These are phyloP conservation scores for Drosophila anomalipes DNA, from an alignment of 2,888 invertebrate genomes.

Conservation along the genomic window DNA sequence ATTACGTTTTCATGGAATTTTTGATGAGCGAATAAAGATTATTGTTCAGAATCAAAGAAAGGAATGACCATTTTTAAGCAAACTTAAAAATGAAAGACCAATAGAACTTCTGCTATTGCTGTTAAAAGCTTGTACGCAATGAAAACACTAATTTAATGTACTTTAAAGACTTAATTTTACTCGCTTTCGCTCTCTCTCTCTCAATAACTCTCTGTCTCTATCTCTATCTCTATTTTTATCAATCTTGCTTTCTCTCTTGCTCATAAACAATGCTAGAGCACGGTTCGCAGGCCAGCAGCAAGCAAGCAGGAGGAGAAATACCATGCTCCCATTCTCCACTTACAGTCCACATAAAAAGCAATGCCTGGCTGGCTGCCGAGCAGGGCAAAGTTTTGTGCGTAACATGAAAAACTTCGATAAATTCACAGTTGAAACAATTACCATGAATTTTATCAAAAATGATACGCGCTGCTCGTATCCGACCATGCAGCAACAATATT, in stretches of 20 bases:
- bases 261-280: slow-evolving; percentile 8
- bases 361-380: slow-evolving; percentile 51
- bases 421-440: slow-evolving; percentile 81
- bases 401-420: slow-evolving; percentile 81
- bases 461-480: slow-evolving; percentile 80
- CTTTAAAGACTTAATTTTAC: slow-evolving; percentile 55
- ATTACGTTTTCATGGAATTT: not conserved
- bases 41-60: slow-evolving; percentile 20
- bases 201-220: not conserved
- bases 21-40: not conserved
- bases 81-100: slow-evolving; percentile 10
- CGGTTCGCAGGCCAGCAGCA: slow-evolving; percentile 2
- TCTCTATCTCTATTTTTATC: not conserved
- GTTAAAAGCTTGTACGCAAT: slow-evolving; percentile 35
- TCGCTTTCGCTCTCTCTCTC: not conserved
- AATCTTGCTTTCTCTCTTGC: not conserved
- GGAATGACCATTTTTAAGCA: slow-evolving; percentile 6
- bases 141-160: slow-evolving; percentile 56
- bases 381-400: slow-evolving; percentile 77
- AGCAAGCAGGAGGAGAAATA: slow-evolving; percentile 5
- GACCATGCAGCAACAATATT: slow-evolving; percentile 81
- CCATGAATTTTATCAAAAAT: slow-evolving; percentile 81
- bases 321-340: slow-evolving; percentile 29
- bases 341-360: slow-evolving; percentile 56
- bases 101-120: slow-evolving; percentile 19